Base-by-base conservation (phyloP, 2,888 invertebrate species). In the Allolobophora icterica region DNA sequence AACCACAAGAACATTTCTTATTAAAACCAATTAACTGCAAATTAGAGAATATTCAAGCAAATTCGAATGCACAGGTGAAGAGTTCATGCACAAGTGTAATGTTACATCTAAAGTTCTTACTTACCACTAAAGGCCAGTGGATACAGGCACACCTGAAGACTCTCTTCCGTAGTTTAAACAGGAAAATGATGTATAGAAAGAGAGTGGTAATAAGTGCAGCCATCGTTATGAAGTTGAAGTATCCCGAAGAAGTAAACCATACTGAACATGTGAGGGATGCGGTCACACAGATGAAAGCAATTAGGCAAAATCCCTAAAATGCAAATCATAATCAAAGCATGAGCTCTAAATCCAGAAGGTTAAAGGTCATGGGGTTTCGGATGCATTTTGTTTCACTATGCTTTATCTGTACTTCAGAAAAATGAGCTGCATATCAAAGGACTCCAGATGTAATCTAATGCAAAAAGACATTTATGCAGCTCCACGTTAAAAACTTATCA, bases 91-190 rank as follows among this genome's bases (percentile, higher is more conserved):
- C 71, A 71, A 30, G n/a, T n/a, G n/a, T 71, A 30, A 8, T n/a
- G n/a, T 71, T 71, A 71, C 30, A 42, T 38, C 34, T 17, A n/a
- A n/a, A n/a, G n/a, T 45, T 52, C 11, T 40, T 58, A 91, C 92
- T 91, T 52, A 92, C 92, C 33, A 91, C 52, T 42, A 92, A 91
- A 17, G 91, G 91, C 92, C 92, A 92, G 91, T 91, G 91, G 89
- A 92, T 89, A 58, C 92, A 92, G 71, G 90, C 52, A 89, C 92
- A 92, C 35, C 45, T 90, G 45, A 92, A 90, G 45, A 92, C 83
- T 24, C 92, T 35, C 45, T 90, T 84, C 11, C 91, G 92, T 34
- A 92, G n/a, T 89, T 92, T 92, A 33, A 92, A 87, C 34, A 92
- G 91, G 19, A 91, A 90, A n/a, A 92, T 30, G 58, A 42, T 89